Evolutionary conservation across 2,113 vertebrate genomes (phyloP).

Genomic region (Nasalis larvatus): DNA sequence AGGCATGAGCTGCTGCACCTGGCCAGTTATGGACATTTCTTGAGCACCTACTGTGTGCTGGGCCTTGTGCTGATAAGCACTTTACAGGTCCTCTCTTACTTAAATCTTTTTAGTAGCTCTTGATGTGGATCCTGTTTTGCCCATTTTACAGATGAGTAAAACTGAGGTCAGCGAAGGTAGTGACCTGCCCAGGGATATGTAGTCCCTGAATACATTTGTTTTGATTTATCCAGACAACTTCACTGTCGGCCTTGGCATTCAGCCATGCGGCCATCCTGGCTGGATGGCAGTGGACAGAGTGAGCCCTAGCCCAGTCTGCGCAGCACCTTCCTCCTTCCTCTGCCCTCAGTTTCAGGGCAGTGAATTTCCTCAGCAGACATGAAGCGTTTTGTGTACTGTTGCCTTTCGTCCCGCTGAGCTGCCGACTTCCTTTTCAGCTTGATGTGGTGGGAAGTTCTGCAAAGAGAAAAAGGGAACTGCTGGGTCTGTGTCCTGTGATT

Average conservation of each 20-base stretch:
- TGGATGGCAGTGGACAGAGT: background rate
- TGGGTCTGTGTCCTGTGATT: background rate
- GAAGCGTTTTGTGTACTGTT: background rate
- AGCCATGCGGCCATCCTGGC: background rate
- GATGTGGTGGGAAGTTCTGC: background rate
- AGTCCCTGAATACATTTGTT: background rate
- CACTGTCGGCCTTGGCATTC: accelerated
- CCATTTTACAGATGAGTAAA: background rate
- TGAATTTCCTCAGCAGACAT: background rate
- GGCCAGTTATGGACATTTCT: background rate
- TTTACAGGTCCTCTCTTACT: background rate
- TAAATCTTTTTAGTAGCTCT: background rate
- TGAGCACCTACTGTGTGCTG: background rate
- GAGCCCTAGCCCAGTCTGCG: accelerated
- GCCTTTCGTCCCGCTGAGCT: background rate
- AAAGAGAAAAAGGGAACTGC: constrained; percentile 28
- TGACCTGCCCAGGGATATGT: background rate
- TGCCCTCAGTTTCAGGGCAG: background rate
- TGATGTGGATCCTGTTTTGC: background rate
- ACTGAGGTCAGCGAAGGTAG: background rate
- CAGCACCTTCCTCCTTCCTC: constrained; percentile 43
- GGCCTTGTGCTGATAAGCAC: background rate
- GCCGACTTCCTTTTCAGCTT: constrained; percentile 46
- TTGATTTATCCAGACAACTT: background rate
- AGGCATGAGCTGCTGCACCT: no score